Percentiles rank a stretch among this genome's conserved stretches.
phyloP scores from a whole-genome alignment of 2,888 invertebrate species.

The Agrochola macilenta region DNA sequence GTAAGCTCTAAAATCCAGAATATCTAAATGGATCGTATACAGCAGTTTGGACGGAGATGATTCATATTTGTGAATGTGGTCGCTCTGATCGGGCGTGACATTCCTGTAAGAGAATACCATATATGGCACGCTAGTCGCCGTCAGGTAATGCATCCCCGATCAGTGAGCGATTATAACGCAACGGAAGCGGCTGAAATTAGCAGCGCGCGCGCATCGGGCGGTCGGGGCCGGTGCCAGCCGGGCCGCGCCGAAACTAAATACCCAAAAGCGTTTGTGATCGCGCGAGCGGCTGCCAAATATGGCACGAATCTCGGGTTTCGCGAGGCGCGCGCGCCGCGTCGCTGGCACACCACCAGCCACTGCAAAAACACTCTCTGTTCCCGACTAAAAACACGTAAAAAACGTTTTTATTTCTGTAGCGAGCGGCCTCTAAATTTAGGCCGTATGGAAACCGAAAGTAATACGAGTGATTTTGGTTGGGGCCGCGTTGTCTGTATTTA shows the following conservation, averaged over 20 bases:
- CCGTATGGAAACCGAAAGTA: constrained; percentile 89
- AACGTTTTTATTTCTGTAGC: constrained; percentile 89
- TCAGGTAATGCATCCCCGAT: constrained; percentile 75
- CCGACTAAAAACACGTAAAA: constrained; percentile 90
- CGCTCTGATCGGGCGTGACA: constrained; percentile 22
- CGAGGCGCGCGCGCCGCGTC: constrained; percentile 78
- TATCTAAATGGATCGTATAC: constrained; percentile 10
- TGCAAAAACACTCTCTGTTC: constrained; percentile 85
- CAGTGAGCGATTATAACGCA: constrained; percentile 70
- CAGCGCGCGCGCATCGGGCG: constrained; percentile 73
- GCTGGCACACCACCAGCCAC: constrained; percentile 82
- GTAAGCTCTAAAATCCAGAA: constrained; percentile 14
- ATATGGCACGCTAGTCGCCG: constrained; percentile 71
- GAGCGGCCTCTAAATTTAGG: constrained; percentile 90
- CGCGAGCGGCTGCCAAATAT: constrained; percentile 87
- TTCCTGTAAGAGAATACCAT: constrained; percentile 70
- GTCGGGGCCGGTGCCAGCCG: constrained; percentile 69
- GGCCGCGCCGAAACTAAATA: constrained; percentile 85
- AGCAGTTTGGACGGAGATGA: constrained; percentile 37
- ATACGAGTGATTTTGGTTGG: constrained; percentile 89
- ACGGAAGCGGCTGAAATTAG: constrained; percentile 81
- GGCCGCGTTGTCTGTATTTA: constrained; percentile 89
- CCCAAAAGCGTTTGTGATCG: constrained; percentile 85
- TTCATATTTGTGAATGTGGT: constrained; percentile 32
- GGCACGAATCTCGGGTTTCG: constrained; percentile 90